Base-by-base conservation (phyloP, 2,797 vertebrate species). In the Malacoctenus gilli region DNA sequence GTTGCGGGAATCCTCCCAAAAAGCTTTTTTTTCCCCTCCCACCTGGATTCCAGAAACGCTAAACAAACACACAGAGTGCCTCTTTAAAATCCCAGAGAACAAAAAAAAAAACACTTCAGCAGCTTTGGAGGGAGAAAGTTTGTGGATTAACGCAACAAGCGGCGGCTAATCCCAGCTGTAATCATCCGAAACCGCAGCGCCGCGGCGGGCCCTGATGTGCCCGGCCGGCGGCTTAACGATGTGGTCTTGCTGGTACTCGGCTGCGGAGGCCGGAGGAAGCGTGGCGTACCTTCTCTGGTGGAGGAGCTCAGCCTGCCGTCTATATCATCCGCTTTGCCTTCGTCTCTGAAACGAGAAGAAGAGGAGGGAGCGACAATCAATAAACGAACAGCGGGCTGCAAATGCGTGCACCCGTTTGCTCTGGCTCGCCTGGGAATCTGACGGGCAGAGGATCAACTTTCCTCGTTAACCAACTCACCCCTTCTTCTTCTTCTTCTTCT, bases 311-410 rank as follows among this genome's bases (percentile, higher is more conserved):
- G 52, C 53, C 59, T 74, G 64, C 51, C 60, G 54, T 80, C 68
- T 89, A 89, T 70, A 86, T 83, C 89, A 90, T 89, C 69, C 85
- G 46, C 80, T 79, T 81, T 67, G 42, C 76, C 25, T 73, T 72
- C 47, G 51, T 79, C 70, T 82, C 88, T 91, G 72, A 54, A 87
- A 89, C 3, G 8, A 31, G 8, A 58, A 13, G 14, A 36, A 6
- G 3, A 55, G 19, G 49, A 9, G 8, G 11, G 37, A 62, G 19
- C 53, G 30, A 13, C 2, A n/a, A n/a, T 40, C 5, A 23, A 28
- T 28, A 9, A 28, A 28, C 6, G 5, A 9, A 4, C 8, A 8
- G 4, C 8, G 4, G 22, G 8, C 22, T 4, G 4, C 22, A 23
- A 8, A 23, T 8, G 22, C n/a, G 22, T 8, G 22, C 22, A 4